Evolutionary conservation across 2,797 vertebrate species (phyloP), one percentile per base, ranked within the genome.

Genomic region (Kryptolebias ocellatus): DNA sequence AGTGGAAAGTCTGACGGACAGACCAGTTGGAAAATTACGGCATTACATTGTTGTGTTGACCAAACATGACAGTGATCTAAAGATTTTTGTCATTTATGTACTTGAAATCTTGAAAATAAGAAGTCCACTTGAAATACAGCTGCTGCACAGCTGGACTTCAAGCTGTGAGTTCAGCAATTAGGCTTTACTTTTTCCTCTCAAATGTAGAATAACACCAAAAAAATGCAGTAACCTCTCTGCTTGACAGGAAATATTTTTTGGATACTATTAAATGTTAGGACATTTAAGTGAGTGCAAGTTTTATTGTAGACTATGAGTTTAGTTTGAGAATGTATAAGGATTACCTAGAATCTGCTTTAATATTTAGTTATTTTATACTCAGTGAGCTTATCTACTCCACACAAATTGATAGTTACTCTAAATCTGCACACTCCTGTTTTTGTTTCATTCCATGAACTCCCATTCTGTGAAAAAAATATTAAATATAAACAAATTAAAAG

Each of bases 1-100:
- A 79, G 18, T 64, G 85, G 83, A 89, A 89, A 86, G 39, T 64
- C 37, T 70, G 79, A 84, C 58, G 57, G 18, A 27, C 37, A 18
- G 51, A 75, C 47, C 53, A 65, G 14, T 20, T 53, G 16, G n/a
- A 47, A 56, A 62, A 61, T 55, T 45, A 49, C 20, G 60, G 50
- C 3, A 4, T 42, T 24, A 8, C 53, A 60, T 57, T 70, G 39
- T 2, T 46, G 53, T 16, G 34, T 31, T 76, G 24, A 47, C 64
- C 65, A 45, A 39, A 53, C 2, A 62, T 52, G 24, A 53, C 18
- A 64, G 68, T 53, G 70, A 28, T 45, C n/a, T 67, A 37, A 54
- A 67, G 57, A 50, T 17, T 3, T 37, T 55, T 34, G 57, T 64
- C 60, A 52, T 16, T 61, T 50, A 51, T 18, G 8, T 28, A 2